These are phyloP conservation scores for Fulica atra DNA, from an alignment of 2,113 vertebrate species.

Conservation along the genomic window DNA sequence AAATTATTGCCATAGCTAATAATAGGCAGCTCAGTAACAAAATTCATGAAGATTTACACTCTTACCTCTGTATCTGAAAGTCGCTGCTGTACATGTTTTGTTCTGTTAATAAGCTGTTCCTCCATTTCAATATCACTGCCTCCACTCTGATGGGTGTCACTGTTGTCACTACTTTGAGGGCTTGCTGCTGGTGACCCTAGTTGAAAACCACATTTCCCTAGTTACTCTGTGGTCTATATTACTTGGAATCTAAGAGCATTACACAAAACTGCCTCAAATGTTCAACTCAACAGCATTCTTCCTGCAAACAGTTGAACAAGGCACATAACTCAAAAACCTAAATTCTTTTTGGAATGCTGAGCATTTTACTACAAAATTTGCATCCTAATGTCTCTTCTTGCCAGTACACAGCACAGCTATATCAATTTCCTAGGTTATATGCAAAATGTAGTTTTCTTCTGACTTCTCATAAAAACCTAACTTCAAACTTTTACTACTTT, in stretches of 20 bases:
- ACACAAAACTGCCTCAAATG: background rate
- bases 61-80: slow-evolving; percentile 96
- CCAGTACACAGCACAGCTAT: background rate
- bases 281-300: background rate
- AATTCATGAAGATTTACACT: background rate
- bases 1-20: background rate
- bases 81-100: slow-evolving; percentile 91
- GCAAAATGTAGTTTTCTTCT: background rate
- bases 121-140: slow-evolving; percentile 99
- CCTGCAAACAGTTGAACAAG: background rate
- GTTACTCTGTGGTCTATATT: slow-evolving; percentile 14
- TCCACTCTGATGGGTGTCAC: slow-evolving; percentile 96
- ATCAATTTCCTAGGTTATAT: background rate
- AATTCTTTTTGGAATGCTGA: background rate
- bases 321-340: background rate
- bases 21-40: background rate
- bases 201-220: slow-evolving; percentile 39
- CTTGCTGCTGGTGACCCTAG: slow-evolving; percentile 95
- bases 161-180: slow-evolving; percentile 98
- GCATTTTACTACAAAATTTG: background rate
- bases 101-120: slow-evolving; percentile 90
- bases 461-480: background rate
- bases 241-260: background rate
- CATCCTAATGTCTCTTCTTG: background rate
- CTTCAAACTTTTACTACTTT: background rate